phyloP scores from a whole-genome alignment of 2,888 invertebrate species.

The Euspilapteryx auroguttella region DNA sequence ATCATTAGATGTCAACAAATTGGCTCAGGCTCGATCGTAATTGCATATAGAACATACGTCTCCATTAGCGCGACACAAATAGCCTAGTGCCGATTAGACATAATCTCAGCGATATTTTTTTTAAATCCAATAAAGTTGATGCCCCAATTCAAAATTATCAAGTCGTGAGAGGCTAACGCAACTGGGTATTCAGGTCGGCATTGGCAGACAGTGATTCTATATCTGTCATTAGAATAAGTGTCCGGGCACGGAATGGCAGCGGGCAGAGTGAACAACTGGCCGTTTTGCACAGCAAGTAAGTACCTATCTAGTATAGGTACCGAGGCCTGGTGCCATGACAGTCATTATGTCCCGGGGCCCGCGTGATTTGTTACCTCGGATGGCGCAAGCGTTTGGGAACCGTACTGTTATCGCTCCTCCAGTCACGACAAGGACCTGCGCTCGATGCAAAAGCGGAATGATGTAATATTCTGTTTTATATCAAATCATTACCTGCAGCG shows the following conservation, averaged over 20 bases:
- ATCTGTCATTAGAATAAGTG: slow-evolving; percentile 27
- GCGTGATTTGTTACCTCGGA: slow-evolving; percentile 12
- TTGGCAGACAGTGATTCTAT: slow-evolving; percentile 14
- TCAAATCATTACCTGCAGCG: slow-evolving; percentile 25
- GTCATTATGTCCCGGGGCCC: slow-evolving; percentile 28
- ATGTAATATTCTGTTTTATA: slow-evolving; percentile 33
- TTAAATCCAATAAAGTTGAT: no score
- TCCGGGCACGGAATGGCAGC: no score
- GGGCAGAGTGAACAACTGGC: no score
- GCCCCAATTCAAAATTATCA: slow-evolving; percentile 14
- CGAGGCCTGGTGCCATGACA: slow-evolving; percentile 21
- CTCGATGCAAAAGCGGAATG: slow-evolving; percentile 16
- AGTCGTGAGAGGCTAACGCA: slow-evolving; percentile 18
- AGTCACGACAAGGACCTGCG: slow-evolving; percentile 42
- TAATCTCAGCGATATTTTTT: not conserved
- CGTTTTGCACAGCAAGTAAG: no score
- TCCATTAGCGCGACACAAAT: no score
- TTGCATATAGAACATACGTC: no score
- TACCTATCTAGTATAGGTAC: no score
- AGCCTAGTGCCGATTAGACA: not conserved
- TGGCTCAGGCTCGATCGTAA: no score
- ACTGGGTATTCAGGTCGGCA: slow-evolving; percentile 22
- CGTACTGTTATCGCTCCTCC: slow-evolving; percentile 18
- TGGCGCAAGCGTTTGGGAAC: slow-evolving; percentile 41
- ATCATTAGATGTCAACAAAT: no score